Evolutionary conservation across 2,797 vertebrate genomes (phyloP).

Genomic region (Phoebastria nigripes): DNA sequence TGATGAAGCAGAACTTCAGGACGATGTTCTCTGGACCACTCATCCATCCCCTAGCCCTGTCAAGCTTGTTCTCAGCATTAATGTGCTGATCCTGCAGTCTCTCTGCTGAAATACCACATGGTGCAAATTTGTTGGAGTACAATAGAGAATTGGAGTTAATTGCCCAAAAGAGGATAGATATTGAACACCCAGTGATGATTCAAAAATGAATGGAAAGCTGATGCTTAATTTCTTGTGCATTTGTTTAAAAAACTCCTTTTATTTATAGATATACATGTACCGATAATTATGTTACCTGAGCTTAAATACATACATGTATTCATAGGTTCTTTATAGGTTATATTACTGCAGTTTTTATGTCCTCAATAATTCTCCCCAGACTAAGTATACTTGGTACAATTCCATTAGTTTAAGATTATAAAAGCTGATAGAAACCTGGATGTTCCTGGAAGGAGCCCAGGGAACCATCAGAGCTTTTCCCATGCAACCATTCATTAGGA

Average conservation of each 20-base stretch:
- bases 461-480: neutral
- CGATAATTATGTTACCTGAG: neutral
- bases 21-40: neutral
- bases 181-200: neutral
- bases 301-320: neutral
- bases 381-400: neutral
- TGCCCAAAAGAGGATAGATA: neutral
- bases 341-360: neutral
- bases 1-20: neutral
- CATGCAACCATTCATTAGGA: neutral
- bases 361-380: neutral
- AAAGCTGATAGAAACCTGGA: neutral
- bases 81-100: neutral
- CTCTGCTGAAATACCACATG: neutral
- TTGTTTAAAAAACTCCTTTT: neutral
- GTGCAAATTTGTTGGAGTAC: neutral
- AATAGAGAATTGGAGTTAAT: neutral
- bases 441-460: neutral
- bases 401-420: neutral
- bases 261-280: neutral
- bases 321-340: neutral
- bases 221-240: neutral
- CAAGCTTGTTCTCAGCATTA: neutral
- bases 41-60: neutral
- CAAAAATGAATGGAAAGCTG: neutral